Evolutionary conservation across 2,113 vertebrate genomes (phyloP), one percentile per base, ranked within the genome.

Genomic region (Erythrolamprus reginae): DNA sequence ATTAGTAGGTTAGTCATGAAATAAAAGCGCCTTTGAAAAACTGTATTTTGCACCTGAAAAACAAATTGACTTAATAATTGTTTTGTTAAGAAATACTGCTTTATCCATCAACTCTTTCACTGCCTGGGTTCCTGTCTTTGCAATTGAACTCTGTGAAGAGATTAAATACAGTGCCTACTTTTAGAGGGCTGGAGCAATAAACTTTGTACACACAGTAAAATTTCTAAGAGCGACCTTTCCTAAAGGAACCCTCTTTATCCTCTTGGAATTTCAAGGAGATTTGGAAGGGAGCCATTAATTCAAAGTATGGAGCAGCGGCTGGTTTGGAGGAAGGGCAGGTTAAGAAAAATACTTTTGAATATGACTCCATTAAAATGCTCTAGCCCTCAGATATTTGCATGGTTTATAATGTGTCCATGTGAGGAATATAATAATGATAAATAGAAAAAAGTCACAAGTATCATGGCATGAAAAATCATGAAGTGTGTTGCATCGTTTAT

Each of bases 71-170:
- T 86, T 83, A 90, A 89, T 55, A 89, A 47, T 91, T 86, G 42
- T 47, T 61, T 91, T 84, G 70, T 90, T 42, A 90, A 89, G 84
- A 56, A 83, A 12, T 92, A 65, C 24, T 28, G 90, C 86, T 86
- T 70, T 61, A 50, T n/a, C 24, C n/a, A 19, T 91, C 42, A 90
- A 53, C 89, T 83, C 26, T 55, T 26, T 86, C 15, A 89, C 55
- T 5, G 1, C 24, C 26, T 65, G 82, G 5, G 5, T 84, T 89
- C 53, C 10, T 52, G 92, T 26, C 48, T 93, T 92, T 95, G 56
- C 28, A 90, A 85, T 38, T 84, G 52, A 70, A 92, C 55, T 28
- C n/a, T 90, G n/a, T 50, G 52, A 89, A 89, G 8, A 12, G 56
- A 17, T 53, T 65, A 52, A 56, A 50, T 13, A 48, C 51, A 77